Conservation (phyloP, 2,113 vertebrate species). For the Coregonus clupeaformis region DNA sequence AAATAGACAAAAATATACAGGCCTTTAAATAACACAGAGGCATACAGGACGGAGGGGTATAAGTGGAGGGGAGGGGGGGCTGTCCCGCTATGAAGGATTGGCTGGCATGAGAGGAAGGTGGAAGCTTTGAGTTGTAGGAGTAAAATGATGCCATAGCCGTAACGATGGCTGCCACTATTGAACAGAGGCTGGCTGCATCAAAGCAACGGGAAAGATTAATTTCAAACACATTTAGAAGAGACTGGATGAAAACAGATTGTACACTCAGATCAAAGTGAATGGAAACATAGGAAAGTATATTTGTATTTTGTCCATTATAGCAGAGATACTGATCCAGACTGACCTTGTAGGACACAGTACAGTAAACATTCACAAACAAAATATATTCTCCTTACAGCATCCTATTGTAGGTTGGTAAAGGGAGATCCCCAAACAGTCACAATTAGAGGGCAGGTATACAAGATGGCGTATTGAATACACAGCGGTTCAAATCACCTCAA, state of each 20-base stretch:
- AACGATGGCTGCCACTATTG: conserved; percentile 25
- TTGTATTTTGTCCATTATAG: too few relatives aligned
- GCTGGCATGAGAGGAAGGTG: background rate
- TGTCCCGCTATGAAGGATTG: background rate
- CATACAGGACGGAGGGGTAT: conserved; percentile 43
- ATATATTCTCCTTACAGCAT: too few relatives aligned
- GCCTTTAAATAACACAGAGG: conserved; percentile 68
- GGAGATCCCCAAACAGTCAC: too few relatives aligned
- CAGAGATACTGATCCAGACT: too few relatives aligned
- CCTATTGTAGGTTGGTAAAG: too few relatives aligned
- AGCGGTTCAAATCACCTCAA: too few relatives aligned
- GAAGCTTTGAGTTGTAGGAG: background rate
- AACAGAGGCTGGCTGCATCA: conserved; percentile 32
- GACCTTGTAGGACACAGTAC: too few relatives aligned
- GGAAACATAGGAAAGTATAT: too few relatives aligned
- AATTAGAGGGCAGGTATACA: too few relatives aligned
- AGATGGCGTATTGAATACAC: too few relatives aligned
- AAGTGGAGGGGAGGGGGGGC: conserved; percentile 3
- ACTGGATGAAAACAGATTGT: conserved; percentile 16
- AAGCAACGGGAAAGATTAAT: conserved; percentile 17
- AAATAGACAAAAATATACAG: conserved; percentile 70
- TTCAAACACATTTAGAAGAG: conserved; percentile 36
- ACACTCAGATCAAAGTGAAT: conserved; percentile 24
- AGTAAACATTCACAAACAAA: too few relatives aligned
- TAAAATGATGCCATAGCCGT: conserved; percentile 8